Evolutionary conservation across 2,888 invertebrate genomes (phyloP).

Genomic region (Tupiocoris notatus): DNA sequence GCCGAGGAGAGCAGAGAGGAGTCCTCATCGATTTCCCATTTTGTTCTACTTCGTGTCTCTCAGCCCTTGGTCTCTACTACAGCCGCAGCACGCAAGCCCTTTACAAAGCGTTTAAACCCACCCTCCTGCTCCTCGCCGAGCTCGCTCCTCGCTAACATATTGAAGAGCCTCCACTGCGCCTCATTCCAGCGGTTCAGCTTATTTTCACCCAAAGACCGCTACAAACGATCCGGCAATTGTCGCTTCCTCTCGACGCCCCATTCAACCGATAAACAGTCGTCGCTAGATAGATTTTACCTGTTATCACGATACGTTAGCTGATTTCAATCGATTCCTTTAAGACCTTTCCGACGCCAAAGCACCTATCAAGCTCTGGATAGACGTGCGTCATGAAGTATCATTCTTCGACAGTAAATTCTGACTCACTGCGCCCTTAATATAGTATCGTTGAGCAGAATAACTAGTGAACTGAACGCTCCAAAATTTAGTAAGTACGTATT

Average conservation of each 20-base stretch:
- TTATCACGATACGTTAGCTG: no score
- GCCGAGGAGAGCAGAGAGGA: background rate
- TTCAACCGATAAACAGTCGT: background rate
- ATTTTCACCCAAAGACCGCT: background rate
- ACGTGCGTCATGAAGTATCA: no score
- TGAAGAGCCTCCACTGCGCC: background rate
- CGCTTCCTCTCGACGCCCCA: background rate
- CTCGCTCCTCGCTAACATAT: background rate
- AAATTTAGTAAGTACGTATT: no score
- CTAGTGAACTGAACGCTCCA: no score
- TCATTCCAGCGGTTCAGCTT: background rate
- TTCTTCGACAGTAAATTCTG: no score
- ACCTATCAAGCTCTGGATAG: no score
- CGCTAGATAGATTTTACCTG: background rate
- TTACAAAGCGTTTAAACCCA: background rate
- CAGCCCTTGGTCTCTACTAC: background rate
- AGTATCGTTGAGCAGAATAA: no score
- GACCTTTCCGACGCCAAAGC: no score
- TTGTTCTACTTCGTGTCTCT: slow-evolving; percentile 23
- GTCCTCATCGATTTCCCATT: slow-evolving; percentile 21
- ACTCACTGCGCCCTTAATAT: no score
- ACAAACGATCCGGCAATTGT: background rate
- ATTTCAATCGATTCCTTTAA: no score
- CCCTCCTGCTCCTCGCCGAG: background rate
- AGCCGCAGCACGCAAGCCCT: background rate